phyloP scores from a whole-genome alignment of 2,113 vertebrate species.

The Prionailurus bengalensis region DNA sequence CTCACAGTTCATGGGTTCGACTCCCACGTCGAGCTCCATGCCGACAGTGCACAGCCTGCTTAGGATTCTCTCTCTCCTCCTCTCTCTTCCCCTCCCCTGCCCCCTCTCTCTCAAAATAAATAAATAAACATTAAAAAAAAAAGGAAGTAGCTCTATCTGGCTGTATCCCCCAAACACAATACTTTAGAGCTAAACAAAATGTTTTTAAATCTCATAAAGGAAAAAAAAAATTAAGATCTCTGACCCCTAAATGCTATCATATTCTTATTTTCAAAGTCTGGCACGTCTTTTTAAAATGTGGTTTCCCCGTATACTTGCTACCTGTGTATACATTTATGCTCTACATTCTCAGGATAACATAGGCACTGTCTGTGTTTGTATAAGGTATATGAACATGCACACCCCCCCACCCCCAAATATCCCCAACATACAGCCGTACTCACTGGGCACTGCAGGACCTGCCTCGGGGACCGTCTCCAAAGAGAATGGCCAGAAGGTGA shows the following conservation, averaged over 20 bases:
- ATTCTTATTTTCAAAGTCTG: neutral
- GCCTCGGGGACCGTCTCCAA: neutral
- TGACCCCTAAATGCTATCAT: neutral
- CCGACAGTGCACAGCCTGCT: too few relatives aligned
- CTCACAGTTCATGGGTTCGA: too few relatives aligned
- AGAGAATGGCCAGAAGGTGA: neutral
- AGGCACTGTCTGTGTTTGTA: neutral
- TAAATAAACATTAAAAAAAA: too few relatives aligned
- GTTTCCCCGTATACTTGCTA: neutral
- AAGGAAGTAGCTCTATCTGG: neutral
- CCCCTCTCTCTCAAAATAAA: too few relatives aligned
- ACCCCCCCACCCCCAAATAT: too few relatives aligned
- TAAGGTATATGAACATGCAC: rapidly evolving
- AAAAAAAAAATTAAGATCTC: neutral
- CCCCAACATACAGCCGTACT: neutral
- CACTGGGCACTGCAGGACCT: rapidly evolving
- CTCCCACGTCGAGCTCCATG: too few relatives aligned
- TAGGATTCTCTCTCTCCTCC: too few relatives aligned
- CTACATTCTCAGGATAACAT: neutral
- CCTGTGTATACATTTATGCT: too few relatives aligned
- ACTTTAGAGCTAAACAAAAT: neutral
- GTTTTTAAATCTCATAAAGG: neutral
- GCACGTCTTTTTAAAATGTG: neutral
- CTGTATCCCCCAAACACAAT: neutral
- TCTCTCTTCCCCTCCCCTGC: too few relatives aligned